Evolutionary conservation across 2,113 vertebrate genomes (phyloP).

Genomic region (Platanista minor): DNA sequence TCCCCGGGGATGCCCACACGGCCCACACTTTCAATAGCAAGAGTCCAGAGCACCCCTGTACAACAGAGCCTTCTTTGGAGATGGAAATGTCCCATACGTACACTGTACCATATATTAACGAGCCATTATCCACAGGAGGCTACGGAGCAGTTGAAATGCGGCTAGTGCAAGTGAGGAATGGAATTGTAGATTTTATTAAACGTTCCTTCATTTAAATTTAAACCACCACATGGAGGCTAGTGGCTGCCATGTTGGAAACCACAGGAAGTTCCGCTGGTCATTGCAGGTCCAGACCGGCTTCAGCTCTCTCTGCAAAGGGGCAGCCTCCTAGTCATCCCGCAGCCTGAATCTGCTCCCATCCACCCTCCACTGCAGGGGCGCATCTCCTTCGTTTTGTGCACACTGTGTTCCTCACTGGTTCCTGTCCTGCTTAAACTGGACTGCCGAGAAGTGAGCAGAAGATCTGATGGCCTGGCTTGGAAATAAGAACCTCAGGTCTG

Average conservation of each 20-base stretch:
- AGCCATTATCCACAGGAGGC: neutral
- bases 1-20: fast-evolving
- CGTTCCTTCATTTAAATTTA: neutral
- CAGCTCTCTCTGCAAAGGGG: neutral
- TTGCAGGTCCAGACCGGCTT: fast-evolving
- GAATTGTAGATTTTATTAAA: too few species aligned
- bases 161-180: neutral
- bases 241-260: neutral
- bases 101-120: fast-evolving
- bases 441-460: neutral
- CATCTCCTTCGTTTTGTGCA: neutral
- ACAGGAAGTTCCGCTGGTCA: neutral
- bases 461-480: neutral
- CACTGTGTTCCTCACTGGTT: fast-evolving
- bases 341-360: fast-evolving
- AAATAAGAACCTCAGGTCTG: neutral
- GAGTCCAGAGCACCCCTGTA: too few species aligned
- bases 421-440: neutral
- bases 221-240: neutral
- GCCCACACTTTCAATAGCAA: neutral
- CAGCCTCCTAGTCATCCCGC: neutral
- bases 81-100: fast-evolving
- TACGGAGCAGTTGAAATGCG: fast-evolving
- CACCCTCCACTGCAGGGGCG: fast-evolving
- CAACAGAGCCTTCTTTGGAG: neutral